These are phyloP conservation scores for Penaeus monodon DNA, from an alignment of 2,888 invertebrate species.

Conservation along the genomic window DNA sequence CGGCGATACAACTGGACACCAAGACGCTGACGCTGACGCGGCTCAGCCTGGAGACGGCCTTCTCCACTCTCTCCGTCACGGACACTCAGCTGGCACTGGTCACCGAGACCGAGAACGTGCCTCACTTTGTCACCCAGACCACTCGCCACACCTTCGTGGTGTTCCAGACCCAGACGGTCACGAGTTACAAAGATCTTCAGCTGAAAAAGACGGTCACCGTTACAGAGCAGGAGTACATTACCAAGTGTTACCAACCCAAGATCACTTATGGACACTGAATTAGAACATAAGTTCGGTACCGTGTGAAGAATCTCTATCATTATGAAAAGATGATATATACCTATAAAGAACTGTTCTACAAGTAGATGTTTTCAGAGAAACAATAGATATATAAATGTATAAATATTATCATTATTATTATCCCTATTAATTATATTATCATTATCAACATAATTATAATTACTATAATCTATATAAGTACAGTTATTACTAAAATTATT, in stretches of 20 bases:
- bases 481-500: too few relatives aligned
- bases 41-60: background rate
- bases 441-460: too few relatives aligned
- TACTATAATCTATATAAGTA: too few relatives aligned
- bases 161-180: conserved; percentile 11
- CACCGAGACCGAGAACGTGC: conserved; percentile 13
- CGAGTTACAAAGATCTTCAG: background rate
- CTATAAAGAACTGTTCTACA: too few relatives aligned
- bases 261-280: conserved; percentile 24
- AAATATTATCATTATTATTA: too few relatives aligned
- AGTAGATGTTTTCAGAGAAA: too few relatives aligned
- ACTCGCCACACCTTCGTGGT: conserved; percentile 10
- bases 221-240: conserved; percentile 37
- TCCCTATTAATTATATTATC: too few relatives aligned
- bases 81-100: conserved; percentile 15
- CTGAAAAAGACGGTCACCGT: conserved; percentile 33
- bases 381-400: too few relatives aligned
- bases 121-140: conserved; percentile 22
- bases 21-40: conserved; percentile 11
- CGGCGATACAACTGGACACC: background rate
- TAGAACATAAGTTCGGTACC: too few relatives aligned
- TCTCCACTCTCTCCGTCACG: conserved; percentile 1
- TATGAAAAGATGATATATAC: too few relatives aligned
- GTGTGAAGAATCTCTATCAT: too few relatives aligned
- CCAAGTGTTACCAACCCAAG: conserved; percentile 36